These are phyloP conservation scores for Mythimna albipuncta DNA, from an alignment of 2,888 invertebrate species.

Conservation along the genomic window DNA sequence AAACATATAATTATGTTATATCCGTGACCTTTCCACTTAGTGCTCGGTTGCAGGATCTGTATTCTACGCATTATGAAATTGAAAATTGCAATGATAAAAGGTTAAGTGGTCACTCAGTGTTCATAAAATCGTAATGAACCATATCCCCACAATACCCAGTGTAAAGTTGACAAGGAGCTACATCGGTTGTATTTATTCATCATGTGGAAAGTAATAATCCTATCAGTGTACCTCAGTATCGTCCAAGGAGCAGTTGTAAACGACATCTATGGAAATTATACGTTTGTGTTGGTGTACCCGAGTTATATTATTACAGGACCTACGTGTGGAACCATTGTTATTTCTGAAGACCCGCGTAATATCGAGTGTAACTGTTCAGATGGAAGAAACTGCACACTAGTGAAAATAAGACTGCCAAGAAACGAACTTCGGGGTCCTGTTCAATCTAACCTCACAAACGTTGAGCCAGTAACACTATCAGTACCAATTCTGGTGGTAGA, in stretches of 20 bases:
- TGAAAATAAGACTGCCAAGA: background rate
- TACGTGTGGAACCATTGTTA: conserved; percentile 18
- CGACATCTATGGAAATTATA: conserved; percentile 30
- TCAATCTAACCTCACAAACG: background rate
- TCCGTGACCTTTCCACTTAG: background rate
- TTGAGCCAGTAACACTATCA: background rate
- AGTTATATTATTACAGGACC: conserved; percentile 8
- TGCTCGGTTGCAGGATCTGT: background rate
- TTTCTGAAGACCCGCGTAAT: conserved; percentile 25
- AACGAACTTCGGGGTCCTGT: background rate
- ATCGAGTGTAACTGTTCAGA: conserved; percentile 40
- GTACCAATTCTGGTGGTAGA: conserved; percentile 26
- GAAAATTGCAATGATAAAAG: conserved; percentile 12
- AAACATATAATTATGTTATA: too few species aligned
- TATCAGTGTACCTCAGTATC: conserved; percentile 2
- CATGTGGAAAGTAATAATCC: conserved; percentile 25
- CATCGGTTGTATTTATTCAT: conserved; percentile 2
- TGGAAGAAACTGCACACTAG: conserved; percentile 22
- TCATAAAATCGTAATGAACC: background rate
- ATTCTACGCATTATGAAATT: background rate
- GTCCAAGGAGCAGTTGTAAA: conserved; percentile 5
- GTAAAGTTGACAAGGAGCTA: background rate
- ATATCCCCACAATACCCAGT: conserved; percentile 9
- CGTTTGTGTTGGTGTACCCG: conserved; percentile 24
- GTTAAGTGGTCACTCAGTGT: conserved; percentile 15